Evolutionary conservation across 2,888 invertebrate species (phyloP).

Genomic region (Cataglyphis albicans): DNA sequence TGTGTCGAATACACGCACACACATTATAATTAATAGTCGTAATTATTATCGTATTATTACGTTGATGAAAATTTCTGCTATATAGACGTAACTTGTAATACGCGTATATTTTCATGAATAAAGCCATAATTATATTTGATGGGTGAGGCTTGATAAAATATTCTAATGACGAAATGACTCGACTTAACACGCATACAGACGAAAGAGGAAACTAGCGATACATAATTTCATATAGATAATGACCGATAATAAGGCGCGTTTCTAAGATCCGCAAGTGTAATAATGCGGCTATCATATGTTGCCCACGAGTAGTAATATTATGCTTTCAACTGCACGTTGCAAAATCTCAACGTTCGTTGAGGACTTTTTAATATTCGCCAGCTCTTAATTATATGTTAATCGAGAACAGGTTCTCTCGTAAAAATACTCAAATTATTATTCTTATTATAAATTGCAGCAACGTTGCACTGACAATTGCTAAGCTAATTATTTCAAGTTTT

Average conservation of each 20-base stretch:
- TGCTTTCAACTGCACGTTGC: constrained; percentile 9
- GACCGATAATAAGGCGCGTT: constrained; percentile 16
- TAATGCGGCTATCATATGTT: constrained; percentile 18
- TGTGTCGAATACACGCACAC: not conserved
- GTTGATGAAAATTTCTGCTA: not conserved
- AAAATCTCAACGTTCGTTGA: constrained; percentile 2
- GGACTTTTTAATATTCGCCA: not conserved
- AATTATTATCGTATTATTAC: not conserved
- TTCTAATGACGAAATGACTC: constrained; percentile 7
- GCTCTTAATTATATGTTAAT: not conserved
- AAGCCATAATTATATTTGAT: not conserved
- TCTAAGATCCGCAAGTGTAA: constrained; percentile 16
- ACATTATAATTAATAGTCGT: not conserved
- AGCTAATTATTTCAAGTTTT: not conserved
- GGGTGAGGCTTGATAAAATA: constrained; percentile 3
- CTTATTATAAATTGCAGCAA: not conserved
- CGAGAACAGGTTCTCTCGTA: not conserved
- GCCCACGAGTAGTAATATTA: not conserved
- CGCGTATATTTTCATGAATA: not conserved
- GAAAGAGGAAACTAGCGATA: constrained; percentile 10
- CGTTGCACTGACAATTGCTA: not conserved
- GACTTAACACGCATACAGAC: not conserved
- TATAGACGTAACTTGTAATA: not conserved
- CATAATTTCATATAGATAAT: constrained; percentile 14
- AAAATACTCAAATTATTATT: constrained; percentile 10